Evolutionary conservation across 2,888 invertebrate species (phyloP), one percentile per base, ranked within the genome.

Genomic region (Caenorhabditis afra): DNA sequence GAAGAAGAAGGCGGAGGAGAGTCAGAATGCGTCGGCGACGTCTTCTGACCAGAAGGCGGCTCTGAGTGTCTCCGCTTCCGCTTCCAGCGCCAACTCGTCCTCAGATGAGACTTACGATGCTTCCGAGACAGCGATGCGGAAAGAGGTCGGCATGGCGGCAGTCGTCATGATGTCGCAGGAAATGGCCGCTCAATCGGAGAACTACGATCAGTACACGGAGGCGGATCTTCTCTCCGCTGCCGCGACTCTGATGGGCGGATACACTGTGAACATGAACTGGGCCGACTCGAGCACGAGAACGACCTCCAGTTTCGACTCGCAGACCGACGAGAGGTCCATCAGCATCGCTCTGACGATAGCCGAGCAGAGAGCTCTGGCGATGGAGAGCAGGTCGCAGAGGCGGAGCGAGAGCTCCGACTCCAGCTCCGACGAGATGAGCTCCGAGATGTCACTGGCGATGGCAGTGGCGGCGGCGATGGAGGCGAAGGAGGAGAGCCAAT

Each of bases 161-260:
- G 39, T 50, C 23, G 57, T 53, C 12, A 57, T 57, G 64, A 71
- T 53, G 39, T 71, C 71, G 7, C 62, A 71, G 39, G 64, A 71
- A 16, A 71, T 71, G 71, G 57, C 62, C 14, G 47, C 71, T 0
- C 71, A 64, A 23, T 71, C 71, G 8, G 71, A 71, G 11, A 49
- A 64, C 39, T 71, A 55, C 47, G 71, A 71, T 14, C 41, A 62
- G 64, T 71, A 71, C 37, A 71, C 71, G 5, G 61, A 61, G 35
- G 55, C 37, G 16, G 71, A 71, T 41, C 23, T 71, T 1, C 23
- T 71, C 3, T 55, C 71, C 12, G 71, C 71, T 22, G 71, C 71
- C 12, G 71, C 71, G 10, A 49, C 41, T n/a, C n/a, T 71, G 3
- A 71, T 71, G 14, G 71, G 62, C 10, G 71, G 71, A 49, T 64